Evolutionary conservation across 2,888 invertebrate genomes (phyloP), one percentile per base, ranked within the genome.

Genomic region (Dendrolimus houi): DNA sequence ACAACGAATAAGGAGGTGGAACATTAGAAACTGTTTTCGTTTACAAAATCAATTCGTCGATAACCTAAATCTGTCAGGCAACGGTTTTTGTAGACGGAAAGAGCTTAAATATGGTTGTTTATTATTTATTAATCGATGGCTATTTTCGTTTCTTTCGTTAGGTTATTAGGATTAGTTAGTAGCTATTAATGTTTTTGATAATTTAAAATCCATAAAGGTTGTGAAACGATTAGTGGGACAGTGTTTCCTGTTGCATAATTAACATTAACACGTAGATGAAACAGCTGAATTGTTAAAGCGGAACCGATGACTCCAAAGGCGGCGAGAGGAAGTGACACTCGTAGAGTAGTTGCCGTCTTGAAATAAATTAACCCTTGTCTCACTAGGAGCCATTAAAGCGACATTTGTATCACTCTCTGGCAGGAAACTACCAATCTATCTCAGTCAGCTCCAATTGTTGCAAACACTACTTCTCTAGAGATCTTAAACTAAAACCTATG

Each of bases 371-470:
- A 75, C 78, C 75, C 75, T 79, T 79, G 80, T 81, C 79, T 74
- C 71, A 65, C 64, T 70, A 67, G 70, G 66, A 72, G 72, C 78
- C 74, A 78, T 81, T 83, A 81, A 68, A 65, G 69, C 70, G 77
- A 74, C 81, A 75, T 80, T 81, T 79, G 81, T 81, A 78, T 77
- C 81, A 78, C 79, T 82, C 74, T 74, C 74, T 67, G 76, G 67
- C 80, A 83, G 84, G 85, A 86, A 81, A 80, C 82, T 74, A 75
- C 71, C 81, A 81, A 84, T 85, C 79, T 73, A 75, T 79, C 76
- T 74, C 71, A 75, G 76, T 76, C 78, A 74, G 74, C 70, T 72
- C 70, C 81, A 83, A 84, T 84, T 85, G 80, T 65, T 75, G 72
- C 70, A 67, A 77, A 74, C 72, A 67, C 47, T 12, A 47, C 47